Base-by-base conservation (phyloP, 2,113 vertebrate species). In the Bos javanicus region DNA sequence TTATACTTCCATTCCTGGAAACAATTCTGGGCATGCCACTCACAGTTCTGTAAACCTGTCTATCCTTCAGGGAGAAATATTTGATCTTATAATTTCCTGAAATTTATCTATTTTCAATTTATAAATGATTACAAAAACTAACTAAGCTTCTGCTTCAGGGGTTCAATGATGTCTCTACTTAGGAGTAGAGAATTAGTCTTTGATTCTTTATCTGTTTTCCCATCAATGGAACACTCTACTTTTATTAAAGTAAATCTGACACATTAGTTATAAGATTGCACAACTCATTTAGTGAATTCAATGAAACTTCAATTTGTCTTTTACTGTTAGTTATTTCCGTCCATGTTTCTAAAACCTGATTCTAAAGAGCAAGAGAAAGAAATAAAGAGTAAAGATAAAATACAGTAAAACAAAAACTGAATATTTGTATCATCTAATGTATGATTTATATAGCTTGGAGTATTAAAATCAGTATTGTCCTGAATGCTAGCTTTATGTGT, bases 101-200 rank as follows among this genome's bases (percentile, higher is more conserved):
- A 97, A 96, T 17, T 56, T 97, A 52, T 95, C 62, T 76, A 54
- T 96, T 95, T 96, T 97, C 94, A 90, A 96, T 94, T 92, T 96
- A 93, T 33, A 95, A 96, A 88, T 83, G 30, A 94, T 92, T 95
- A 91, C 7, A 94, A 48, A 96, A 95, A 33, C 48, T 80, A 95
- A 28, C 48, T 67, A 60, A 92, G 26, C n/a, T 92, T 94, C 76
- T 95, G 67, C 64, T 76, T 85, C 46, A 92, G 76, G 87, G 92
- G 94, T 95, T 62, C 84, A 13, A 54, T 96, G 74, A 85, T 54
- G 60, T 64, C 80, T 92, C 52, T 82, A 19, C 76, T 92, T 90
- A 82, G 30, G 50, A 80, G 7, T 36, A 56, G 26, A 96, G 30
- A 93, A 10, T 19, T 80, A 46, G 5, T 90, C 23, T 84, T 90